Evolutionary conservation across 2,888 invertebrate species (phyloP).

Genomic region (Ennomos quercinarius): DNA sequence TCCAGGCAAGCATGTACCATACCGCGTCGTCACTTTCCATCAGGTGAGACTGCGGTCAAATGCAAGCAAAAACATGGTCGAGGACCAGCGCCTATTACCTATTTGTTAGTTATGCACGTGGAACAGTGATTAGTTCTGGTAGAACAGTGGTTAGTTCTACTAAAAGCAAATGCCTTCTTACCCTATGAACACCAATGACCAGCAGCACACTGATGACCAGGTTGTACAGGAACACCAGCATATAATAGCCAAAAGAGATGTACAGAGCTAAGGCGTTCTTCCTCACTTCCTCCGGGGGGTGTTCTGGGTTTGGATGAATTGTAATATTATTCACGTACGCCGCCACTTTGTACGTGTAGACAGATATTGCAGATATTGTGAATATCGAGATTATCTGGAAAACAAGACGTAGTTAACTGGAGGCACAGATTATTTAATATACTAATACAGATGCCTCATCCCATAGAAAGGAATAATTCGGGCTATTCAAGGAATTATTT

Average conservation of each 20-base stretch:
- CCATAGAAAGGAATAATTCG: too few species aligned
- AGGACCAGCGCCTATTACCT: too few species aligned
- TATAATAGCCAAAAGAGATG: constrained; percentile 65
- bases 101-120: too few species aligned
- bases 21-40: too few species aligned
- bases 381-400: constrained; percentile 63
- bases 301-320: constrained; percentile 47
- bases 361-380: constrained; percentile 50
- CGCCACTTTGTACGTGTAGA: constrained; percentile 61
- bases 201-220: constrained; percentile 61
- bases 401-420: neutral
- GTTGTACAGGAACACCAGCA: constrained; percentile 64
- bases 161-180: constrained; percentile 43
- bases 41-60: too few species aligned
- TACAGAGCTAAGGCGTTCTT: constrained; percentile 61
- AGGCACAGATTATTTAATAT: too few species aligned
- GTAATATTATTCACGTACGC: constrained; percentile 52
- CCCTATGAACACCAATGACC: constrained; percentile 68
- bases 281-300: constrained; percentile 57
- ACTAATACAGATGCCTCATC: too few species aligned
- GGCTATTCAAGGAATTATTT: too few species aligned
- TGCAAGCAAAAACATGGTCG: too few species aligned
- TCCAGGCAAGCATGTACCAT: too few species aligned
- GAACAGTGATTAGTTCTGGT: too few species aligned
- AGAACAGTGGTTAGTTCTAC: neutral